Conservation (phyloP, 2,797 vertebrate genomes). For the Cossypha niveicapilla region DNA sequence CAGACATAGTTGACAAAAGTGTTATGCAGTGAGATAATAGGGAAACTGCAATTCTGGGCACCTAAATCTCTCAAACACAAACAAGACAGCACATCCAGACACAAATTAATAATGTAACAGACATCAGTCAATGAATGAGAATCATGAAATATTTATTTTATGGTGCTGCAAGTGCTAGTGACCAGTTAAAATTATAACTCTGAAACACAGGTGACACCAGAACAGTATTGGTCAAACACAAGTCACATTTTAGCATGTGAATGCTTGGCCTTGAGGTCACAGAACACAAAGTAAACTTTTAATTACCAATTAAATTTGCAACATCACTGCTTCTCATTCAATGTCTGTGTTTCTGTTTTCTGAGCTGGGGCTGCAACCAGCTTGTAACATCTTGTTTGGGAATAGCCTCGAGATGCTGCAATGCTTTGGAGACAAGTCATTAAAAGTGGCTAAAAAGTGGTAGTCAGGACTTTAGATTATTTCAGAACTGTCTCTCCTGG, state of each 20-base stretch:
- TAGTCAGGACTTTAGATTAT: neutral
- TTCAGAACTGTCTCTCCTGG: neutral
- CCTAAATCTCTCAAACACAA: neutral
- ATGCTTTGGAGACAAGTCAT: neutral
- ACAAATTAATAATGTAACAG: neutral
- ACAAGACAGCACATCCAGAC: neutral
- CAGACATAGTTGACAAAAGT: fast-evolving
- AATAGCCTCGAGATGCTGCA: neutral
- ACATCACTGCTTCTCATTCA: neutral
- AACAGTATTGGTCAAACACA: neutral
- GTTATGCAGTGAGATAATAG: too few species aligned
- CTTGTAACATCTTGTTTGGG: neutral
- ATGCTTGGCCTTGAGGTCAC: neutral
- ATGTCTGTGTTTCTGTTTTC: neutral
- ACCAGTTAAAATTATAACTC: neutral
- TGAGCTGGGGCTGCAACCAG: neutral
- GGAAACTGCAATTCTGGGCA: neutral
- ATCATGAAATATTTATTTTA: neutral
- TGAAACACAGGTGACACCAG: neutral
- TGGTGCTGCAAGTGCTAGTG: neutral
- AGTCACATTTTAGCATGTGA: neutral
- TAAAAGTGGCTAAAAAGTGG: neutral
- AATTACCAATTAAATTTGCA: neutral
- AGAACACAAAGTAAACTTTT: neutral
- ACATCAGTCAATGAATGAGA: neutral